A percentile compares a stretch with the other conserved stretches of the same genome.
phyloP scores from a whole-genome alignment of 53 echinoderm and acorn worm genomes.

The Henricia sp. region DNA sequence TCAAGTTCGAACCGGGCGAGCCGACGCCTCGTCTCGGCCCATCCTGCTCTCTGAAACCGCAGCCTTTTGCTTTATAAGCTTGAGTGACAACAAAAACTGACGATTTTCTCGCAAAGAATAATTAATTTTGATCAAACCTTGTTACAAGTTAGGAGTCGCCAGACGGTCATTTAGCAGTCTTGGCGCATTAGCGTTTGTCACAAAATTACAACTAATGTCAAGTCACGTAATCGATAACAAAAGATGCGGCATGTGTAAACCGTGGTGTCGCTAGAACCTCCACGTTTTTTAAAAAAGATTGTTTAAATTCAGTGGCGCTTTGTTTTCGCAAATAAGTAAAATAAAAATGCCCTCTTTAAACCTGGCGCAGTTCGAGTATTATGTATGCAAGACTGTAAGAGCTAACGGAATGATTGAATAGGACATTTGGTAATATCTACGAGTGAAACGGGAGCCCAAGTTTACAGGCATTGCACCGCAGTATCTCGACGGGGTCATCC shows the following conservation, averaged over 20 bases:
- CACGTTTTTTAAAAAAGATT: too few species aligned
- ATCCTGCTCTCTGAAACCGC: neutral
- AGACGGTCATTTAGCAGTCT: neutral
- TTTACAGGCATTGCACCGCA: conserved; percentile 37
- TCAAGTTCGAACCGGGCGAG: conserved; percentile 2
- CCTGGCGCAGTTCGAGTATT: too few species aligned
- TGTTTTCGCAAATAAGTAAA: too few species aligned
- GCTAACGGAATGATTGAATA: neutral
- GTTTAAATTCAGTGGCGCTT: too few species aligned
- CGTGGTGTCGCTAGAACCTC: too few species aligned
- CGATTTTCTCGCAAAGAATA: conserved; percentile 25
- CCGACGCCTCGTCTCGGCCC: neutral
- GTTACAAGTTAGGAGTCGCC: conserved; percentile 25
- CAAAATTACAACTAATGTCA: too few species aligned
- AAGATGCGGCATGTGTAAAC: too few species aligned
- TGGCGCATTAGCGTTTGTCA: too few species aligned
- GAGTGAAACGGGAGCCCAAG: conserved; percentile 37
- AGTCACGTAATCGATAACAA: too few species aligned
- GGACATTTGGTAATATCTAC: conserved; percentile 26
- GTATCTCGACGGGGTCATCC: conserved; percentile 33
- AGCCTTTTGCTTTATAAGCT: neutral
- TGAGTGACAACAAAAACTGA: conserved; percentile 19
- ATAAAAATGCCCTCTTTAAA: too few species aligned
- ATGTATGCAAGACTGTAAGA: conserved; percentile 23
- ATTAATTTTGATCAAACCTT: conserved; percentile 17